Evolutionary conservation across 30 jellyfish, hydroid and myxozoan genomes (phyloP).

Genomic region (Clytia hemisphaerica): DNA sequence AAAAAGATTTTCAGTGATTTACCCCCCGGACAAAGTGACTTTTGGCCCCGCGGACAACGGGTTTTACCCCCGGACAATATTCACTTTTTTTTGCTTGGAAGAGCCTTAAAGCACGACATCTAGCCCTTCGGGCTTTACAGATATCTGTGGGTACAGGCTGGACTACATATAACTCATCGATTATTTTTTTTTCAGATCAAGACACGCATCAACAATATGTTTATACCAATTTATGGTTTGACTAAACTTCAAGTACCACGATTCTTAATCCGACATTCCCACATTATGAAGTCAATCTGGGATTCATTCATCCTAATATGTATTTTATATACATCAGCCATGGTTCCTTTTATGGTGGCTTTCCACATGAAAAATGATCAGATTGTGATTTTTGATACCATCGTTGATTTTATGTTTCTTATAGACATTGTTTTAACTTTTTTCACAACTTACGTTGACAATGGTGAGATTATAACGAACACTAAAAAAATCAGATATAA

Average conservation of each 20-base stretch:
- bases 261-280: conserved; percentile 48
- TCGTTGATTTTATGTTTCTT: conserved; percentile 54
- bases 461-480: conserved; percentile 44
- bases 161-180: no score
- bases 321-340: conserved; percentile 58
- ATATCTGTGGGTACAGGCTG: no score
- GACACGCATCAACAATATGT: background rate
- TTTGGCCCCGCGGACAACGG: no score
- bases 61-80: no score
- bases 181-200: background rate
- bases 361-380: conserved; percentile 19
- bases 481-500: conserved; percentile 45
- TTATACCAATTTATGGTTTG: conserved; percentile 52
- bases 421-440: conserved; percentile 54
- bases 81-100: no score
- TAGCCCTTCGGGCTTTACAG: no score
- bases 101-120: no score
- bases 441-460: conserved; percentile 64
- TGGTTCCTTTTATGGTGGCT: conserved; percentile 73
- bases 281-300: conserved; percentile 54
- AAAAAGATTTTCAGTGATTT: no score
- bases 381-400: conserved; percentile 36
- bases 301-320: conserved; percentile 59
- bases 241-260: conserved; percentile 49
- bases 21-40: no score